Percentiles rank a stretch among this genome's conserved stretches.
phyloP scores from a whole-genome alignment of 2,113 vertebrate species.

The Notothenia coriiceps region DNA sequence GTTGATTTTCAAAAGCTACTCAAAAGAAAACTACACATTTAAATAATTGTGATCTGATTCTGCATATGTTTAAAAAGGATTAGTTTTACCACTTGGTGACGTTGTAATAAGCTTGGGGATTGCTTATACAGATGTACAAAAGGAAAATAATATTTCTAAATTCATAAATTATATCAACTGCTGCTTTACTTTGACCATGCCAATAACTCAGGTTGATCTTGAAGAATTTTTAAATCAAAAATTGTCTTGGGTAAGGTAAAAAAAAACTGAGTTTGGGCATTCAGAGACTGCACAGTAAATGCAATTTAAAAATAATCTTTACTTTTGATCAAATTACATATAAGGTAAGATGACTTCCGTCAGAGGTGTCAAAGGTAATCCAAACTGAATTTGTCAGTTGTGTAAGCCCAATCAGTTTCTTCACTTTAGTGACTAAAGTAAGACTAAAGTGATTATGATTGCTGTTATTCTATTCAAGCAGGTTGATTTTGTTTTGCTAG shows the following conservation, averaged over 20 bases:
- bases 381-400: neutral
- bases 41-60: neutral
- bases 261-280: neutral
- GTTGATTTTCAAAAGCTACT: too few species aligned
- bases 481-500: neutral
- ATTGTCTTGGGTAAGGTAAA: neutral
- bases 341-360: neutral
- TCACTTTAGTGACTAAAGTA: neutral
- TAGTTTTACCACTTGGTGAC: constrained; percentile 44
- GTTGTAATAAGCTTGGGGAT: constrained; percentile 9
- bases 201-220: constrained; percentile 2
- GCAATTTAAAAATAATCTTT: neutral
- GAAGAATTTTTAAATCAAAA: too few species aligned
- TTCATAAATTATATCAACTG: constrained; percentile 56
- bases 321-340: neutral
- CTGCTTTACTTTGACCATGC: constrained; percentile 21
- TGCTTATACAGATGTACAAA: constrained; percentile 49
- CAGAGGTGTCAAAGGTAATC: neutral
- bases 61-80: constrained; percentile 2
- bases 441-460: neutral
- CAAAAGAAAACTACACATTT: too few species aligned
- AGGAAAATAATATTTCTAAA: constrained; percentile 22
- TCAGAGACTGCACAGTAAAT: neutral
- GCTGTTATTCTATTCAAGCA: neutral
- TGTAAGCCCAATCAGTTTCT: neutral